phyloP scores from a whole-genome alignment of 2,888 invertebrate genomes.

The Metellina segmentata region DNA sequence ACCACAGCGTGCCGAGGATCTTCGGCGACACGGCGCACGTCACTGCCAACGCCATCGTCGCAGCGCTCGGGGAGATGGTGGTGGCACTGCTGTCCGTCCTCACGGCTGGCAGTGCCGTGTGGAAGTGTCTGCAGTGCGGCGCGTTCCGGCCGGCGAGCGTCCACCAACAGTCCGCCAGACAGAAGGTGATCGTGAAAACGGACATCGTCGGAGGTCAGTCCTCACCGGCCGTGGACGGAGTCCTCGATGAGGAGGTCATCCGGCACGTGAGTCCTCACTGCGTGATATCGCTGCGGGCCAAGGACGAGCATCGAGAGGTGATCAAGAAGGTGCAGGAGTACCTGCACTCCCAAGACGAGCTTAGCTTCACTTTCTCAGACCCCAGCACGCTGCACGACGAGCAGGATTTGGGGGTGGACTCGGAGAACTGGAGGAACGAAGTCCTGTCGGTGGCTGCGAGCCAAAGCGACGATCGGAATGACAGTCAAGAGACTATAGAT shows the following conservation, averaged over 20 bases:
- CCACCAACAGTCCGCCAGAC: constrained; percentile 29
- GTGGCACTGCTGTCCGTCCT: constrained; percentile 38
- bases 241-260: constrained; percentile 49
- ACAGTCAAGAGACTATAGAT: neutral
- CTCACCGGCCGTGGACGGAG: neutral
- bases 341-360: constrained; percentile 56
- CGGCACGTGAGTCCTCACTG: constrained; percentile 74
- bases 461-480: neutral
- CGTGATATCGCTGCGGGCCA: constrained; percentile 64
- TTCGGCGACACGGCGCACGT: constrained; percentile 49
- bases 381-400: constrained; percentile 55
- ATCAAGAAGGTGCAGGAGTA: constrained; percentile 65
- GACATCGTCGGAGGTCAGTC: constrained; percentile 51
- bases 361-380: constrained; percentile 67
- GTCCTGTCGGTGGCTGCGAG: constrained; percentile 43
- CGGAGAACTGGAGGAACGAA: constrained; percentile 67
- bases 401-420: constrained; percentile 68
- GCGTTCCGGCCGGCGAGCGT: constrained; percentile 19
- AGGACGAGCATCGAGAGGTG: constrained; percentile 60
- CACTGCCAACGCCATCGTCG: constrained; percentile 65
- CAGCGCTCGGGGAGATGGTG: constrained; percentile 52
- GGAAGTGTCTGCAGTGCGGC: constrained; percentile 37
- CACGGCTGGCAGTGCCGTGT: constrained; percentile 50
- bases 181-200: constrained; percentile 70
- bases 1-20: constrained; percentile 48